Evolutionary conservation across 2,888 invertebrate species (phyloP), one percentile per base, ranked within the genome.

Genomic region (Tiliacea citrago): DNA sequence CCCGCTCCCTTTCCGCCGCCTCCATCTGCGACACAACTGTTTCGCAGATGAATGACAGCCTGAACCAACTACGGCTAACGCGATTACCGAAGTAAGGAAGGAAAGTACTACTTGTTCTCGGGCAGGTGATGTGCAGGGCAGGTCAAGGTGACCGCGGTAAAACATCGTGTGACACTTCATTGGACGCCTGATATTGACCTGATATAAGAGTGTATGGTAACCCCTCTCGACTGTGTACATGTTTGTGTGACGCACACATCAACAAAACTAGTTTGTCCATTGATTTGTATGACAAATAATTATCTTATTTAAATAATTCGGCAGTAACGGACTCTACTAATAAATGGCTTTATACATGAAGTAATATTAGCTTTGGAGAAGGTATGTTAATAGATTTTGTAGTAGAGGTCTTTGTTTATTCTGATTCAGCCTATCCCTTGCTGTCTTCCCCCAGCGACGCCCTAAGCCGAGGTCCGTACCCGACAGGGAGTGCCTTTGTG

Each of bases 221-320:
- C 21, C 42, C 6, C 62, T 45, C 21, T 49, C 8, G 12, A 0
- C 13, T 21, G 3, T 51, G 18, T 67, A 60, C 49, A 12, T 65
- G 29, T 68, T 5, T 12, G 63, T 73, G 51, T 58, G 35, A 68
- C 61, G 61, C 69, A 68, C 75, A 89, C 86, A 89, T 83, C 85
- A 75, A 88, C 83, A 86, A 61, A 83, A 81, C 81, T 79, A 82
- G 90, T 90, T 74, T 53, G 47, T 90, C 91, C 91, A 82, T 82
- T 79, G 91, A 90, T 89, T 90, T 90, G 81, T 83, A 82, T 87
- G 90, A 94, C 93, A 94, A 93, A 94, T 93, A 90, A 91, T 86
- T 86, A 87, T 83, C 79, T 81, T 79, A 93, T 94, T 93, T 93
- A 88, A 92, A 94, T 94, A 94, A 94, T 93, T 93, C 87, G 75